A percentile compares a stretch with the other conserved stretches of the same genome.
Evolutionary conservation across 2,113 vertebrate genomes (phyloP).

Genomic region (Recurvirostra avosetta): DNA sequence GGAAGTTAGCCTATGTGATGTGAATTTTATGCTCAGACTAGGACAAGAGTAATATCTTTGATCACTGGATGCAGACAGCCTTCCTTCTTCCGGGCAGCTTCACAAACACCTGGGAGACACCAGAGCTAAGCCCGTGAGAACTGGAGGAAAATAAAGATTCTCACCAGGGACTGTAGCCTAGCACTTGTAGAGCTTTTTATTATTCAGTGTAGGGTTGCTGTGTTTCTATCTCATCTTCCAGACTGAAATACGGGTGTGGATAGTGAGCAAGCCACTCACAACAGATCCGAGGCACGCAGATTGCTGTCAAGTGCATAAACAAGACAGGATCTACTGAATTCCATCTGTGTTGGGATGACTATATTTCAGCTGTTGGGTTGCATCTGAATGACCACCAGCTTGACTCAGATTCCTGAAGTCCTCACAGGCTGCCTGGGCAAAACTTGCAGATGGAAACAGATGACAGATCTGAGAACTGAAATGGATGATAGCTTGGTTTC

Average conservation of each 20-base stretch:
- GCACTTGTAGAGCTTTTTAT: neutral
- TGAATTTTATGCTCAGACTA: neutral
- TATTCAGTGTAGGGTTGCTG: neutral
- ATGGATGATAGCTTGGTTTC: neutral
- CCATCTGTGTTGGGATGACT: neutral
- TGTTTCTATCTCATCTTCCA: neutral
- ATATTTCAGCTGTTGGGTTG: neutral
- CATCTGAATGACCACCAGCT: neutral
- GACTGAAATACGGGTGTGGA: neutral
- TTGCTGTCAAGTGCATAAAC: neutral
- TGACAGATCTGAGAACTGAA: neutral
- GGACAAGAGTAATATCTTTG: neutral
- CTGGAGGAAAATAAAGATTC: neutral
- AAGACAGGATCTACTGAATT: neutral
- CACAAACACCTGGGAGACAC: neutral
- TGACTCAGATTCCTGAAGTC: neutral
- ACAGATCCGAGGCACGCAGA: neutral
- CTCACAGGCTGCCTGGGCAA: neutral
- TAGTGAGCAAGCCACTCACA: neutral
- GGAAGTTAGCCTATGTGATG: neutral
- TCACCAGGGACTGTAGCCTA: neutral
- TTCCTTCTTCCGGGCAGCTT: neutral
- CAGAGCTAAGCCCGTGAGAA: neutral
- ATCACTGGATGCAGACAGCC: neutral
- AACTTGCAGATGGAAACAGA: neutral